Evolutionary conservation across 2,797 vertebrate genomes (phyloP).

Genomic region (Cephalopachus bancanus): DNA sequence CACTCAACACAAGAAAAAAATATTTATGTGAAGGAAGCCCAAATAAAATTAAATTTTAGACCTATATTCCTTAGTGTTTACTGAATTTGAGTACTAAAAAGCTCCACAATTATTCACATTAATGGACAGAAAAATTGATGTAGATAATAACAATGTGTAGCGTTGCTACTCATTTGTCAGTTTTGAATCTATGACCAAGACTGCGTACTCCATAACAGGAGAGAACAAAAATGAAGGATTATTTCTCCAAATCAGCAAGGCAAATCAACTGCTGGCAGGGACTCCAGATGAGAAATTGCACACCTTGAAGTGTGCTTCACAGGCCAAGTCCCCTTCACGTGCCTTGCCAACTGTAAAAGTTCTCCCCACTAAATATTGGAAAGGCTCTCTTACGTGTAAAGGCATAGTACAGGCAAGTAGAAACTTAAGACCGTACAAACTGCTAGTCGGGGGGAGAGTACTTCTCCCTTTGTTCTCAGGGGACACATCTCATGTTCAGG

Average conservation of each 20-base stretch:
- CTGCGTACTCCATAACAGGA: neutral
- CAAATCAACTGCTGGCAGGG: neutral
- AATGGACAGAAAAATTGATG: neutral
- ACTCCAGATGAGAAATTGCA: neutral
- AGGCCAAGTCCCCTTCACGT: neutral
- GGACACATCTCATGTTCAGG: neutral
- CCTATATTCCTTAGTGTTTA: neutral
- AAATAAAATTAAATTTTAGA: slow-evolving; percentile 39
- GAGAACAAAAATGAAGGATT: neutral
- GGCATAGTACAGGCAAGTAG: neutral
- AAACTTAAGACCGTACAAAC: neutral
- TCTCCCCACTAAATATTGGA: neutral
- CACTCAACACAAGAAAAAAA: neutral
- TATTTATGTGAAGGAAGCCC: neutral
- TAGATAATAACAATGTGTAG: neutral
- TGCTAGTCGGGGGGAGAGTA: neutral
- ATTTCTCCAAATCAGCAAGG: neutral
- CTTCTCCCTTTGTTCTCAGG: neutral
- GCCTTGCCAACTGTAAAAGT: neutral
- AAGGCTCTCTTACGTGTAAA: slow-evolving; percentile 12
- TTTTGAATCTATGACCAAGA: slow-evolving; percentile 1
- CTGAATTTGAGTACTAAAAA: neutral
- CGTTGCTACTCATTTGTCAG: neutral
- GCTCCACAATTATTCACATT: neutral
- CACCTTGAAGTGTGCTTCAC: neutral